phyloP scores from a whole-genome alignment of 2,797 vertebrate species.

The Diceros bicornis region DNA sequence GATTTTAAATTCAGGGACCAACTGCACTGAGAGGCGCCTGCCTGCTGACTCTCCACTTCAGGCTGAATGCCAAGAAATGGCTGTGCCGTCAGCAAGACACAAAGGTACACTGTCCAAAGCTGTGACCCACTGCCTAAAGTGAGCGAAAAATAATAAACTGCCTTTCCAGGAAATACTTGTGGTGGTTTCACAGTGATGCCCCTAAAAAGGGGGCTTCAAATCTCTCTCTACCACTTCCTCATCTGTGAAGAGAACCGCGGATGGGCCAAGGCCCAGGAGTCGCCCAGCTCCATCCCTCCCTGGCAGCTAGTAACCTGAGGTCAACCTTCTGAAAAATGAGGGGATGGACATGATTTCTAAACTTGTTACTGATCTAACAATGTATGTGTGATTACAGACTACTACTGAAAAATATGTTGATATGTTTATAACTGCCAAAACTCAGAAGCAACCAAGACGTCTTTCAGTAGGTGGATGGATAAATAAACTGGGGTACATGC shows the following conservation, averaged over 20 bases:
- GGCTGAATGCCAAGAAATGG: too few species aligned
- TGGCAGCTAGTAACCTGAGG: not conserved
- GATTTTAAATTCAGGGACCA: not conserved
- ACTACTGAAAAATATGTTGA: not conserved
- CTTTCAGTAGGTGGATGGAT: not conserved
- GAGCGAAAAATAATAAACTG: not conserved
- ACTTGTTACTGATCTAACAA: not conserved
- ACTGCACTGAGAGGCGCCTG: not conserved
- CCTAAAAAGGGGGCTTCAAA: not conserved
- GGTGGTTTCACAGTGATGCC: not conserved
- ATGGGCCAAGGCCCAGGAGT: not conserved
- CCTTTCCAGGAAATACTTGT: not conserved
- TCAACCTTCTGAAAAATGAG: not conserved
- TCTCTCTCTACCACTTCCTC: not conserved
- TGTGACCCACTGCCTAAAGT: not conserved
- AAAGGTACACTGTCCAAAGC: rapidly evolving
- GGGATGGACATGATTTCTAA: not conserved
- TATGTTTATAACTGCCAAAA: not conserved
- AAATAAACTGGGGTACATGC: not conserved
- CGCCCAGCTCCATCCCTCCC: not conserved
- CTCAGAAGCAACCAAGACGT: not conserved
- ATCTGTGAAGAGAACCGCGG: not conserved
- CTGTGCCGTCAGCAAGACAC: too few species aligned
- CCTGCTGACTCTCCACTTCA: not conserved
- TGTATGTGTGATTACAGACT: not conserved